Evolutionary conservation across 2,888 invertebrate species (phyloP).

Genomic region (Eledona agricola): DNA sequence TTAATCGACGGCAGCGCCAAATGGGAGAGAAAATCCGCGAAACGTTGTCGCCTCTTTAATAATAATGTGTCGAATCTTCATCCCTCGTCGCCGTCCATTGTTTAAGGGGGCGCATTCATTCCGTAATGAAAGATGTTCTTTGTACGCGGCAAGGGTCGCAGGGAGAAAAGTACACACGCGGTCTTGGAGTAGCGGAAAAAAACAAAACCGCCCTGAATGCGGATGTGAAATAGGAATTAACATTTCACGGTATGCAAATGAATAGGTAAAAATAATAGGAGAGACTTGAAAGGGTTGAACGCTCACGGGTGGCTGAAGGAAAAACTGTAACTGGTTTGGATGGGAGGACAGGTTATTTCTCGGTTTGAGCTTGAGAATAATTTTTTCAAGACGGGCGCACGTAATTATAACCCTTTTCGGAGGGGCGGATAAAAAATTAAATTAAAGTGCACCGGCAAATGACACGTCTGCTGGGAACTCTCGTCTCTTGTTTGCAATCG

Average conservation of each 20-base stretch:
- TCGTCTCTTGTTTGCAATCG: no score
- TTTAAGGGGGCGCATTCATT: constrained; percentile 46
- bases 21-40: constrained; percentile 31
- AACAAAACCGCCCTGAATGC: constrained; percentile 49
- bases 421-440: constrained; percentile 1
- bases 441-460: no score
- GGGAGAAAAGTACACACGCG: constrained; percentile 46
- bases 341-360: constrained; percentile 35
- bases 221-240: constrained; percentile 53
- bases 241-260: constrained; percentile 55
- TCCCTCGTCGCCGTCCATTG: constrained; percentile 39
- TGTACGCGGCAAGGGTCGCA: constrained; percentile 45
- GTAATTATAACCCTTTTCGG: constrained; percentile 6
- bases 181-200: constrained; percentile 40
- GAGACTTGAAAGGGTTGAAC: constrained; percentile 28
- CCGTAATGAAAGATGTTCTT: constrained; percentile 50
- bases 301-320: constrained; percentile 21
- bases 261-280: constrained; percentile 53
- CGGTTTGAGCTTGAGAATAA: constrained; percentile 22
- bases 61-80: constrained; percentile 40
- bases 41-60: constrained; percentile 28
- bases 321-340: constrained; percentile 36
- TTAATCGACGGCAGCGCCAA: constrained; percentile 1
- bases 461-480: no score
- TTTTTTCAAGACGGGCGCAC: constrained; percentile 21